Base-by-base conservation (phyloP, 1,140 invertebrate genomes). In the Zaprionus lachaisei region DNA sequence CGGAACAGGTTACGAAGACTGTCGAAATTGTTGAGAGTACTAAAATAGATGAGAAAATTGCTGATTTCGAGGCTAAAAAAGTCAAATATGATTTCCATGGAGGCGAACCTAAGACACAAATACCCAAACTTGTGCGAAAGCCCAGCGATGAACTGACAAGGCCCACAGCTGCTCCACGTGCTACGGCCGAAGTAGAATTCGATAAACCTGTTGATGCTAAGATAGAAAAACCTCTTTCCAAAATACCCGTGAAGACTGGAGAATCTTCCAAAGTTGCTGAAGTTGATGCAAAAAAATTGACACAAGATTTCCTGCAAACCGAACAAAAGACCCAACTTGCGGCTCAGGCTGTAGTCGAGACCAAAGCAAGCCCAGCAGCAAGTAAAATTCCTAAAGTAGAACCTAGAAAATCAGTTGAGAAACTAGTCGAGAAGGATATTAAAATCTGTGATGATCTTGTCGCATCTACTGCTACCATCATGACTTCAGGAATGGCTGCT, bases 21-120 rank as follows among this genome's bases (percentile, higher is more conserved):
- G 61, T 81, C 0, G 72, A 83, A 38, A 24, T 81, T 15, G 56
- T 79, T 1, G 89, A 91, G 41, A 91, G 66, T 49, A 77, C 83
- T 12, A 89, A 84, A 38, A 90, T 92, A 34, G 91, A 92, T 15
- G 84, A 92, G 14, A 92, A 91, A 67, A 92, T 92, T 47, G 91
- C 91, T 4, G 91, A 92, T 6, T 92, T 92, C 7, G 91, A 92
- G 51, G 91, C 91, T 15, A 92, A 91, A 26, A 91, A 92, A 26
- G 91, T 92, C 0, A 91, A 79, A 44, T 92, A 92, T 41, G 91
- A 92, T 69, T 91, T 91, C 37, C 89, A 91, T 61, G 89, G 89
- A 2, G 75, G 85, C 12, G 89, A 91, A 47, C 89, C 89, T 26
- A 91, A 91, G 22, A 90, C 85, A 2, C 85, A 90, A 57, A 90